A percentile compares a stretch with the other conserved stretches of the same genome.
Evolutionary conservation across 2,888 invertebrate species (phyloP).

Genomic region (Bruchidius siliquastri): DNA sequence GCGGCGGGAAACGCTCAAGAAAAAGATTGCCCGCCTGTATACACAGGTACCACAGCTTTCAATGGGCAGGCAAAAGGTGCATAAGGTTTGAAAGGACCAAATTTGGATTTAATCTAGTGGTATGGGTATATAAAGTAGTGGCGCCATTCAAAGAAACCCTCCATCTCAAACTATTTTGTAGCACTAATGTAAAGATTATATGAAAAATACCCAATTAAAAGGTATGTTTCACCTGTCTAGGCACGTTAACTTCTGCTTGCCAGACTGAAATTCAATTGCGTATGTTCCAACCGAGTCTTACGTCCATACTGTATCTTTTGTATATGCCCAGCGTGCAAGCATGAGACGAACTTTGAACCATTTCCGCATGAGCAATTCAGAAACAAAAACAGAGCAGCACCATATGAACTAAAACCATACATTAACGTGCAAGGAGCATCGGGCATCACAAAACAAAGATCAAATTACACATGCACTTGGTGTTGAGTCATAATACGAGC

Average conservation of each 20-base stretch:
- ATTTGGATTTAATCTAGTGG: not conserved
- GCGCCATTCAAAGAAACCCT: not conserved
- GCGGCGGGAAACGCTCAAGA: conserved; percentile 18
- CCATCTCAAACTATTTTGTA: too few species aligned
- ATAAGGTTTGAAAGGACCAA: not conserved
- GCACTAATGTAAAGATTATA: too few species aligned
- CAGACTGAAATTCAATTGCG: too few species aligned
- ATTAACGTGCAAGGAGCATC: not conserved
- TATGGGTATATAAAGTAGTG: not conserved
- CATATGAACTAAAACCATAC: not conserved
- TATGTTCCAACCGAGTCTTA: too few species aligned
- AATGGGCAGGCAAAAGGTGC: not conserved
- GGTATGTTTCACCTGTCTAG: too few species aligned
- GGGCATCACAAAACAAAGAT: not conserved
- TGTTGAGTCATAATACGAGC: not conserved
- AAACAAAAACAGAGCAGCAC: not conserved
- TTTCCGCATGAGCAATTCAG: not conserved
- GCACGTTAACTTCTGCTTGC: too few species aligned
- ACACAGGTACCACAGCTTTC: not conserved
- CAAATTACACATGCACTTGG: not conserved
- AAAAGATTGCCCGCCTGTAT: not conserved
- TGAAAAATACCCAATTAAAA: too few species aligned
- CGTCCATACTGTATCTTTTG: not conserved
- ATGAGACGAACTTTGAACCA: not conserved
- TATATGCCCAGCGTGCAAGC: not conserved